Evolutionary conservation across 2,888 invertebrate species (phyloP), one percentile per base, ranked within the genome.

Genomic region (Buathra laborator): DNA sequence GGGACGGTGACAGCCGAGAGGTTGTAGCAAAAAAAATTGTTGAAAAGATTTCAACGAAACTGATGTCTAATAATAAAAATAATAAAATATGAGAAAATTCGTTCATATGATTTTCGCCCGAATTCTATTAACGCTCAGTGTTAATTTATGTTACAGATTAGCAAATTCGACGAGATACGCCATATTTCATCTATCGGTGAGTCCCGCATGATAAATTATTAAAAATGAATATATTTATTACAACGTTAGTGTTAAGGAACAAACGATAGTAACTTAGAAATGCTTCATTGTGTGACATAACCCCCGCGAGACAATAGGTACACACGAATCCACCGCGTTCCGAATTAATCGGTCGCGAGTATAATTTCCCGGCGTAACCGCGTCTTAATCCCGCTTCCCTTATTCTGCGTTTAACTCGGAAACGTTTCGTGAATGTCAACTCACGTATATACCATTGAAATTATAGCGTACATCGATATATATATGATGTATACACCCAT

Each of bases 331-430:
- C 29, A 16, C 32, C n/a, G n/a, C 48, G 43, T n/a, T 37, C 32
- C 37, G 68, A 62, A 43, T 83, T 68, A 83, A 78, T 83, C 62
- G 62, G 46, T 19, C 46, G 32, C 16, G 19, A 37, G 67, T 24
- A 74, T 74, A 74, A 78, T 66, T 79, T 53, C 51, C 32, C 44
- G 29, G 44, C 44, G 29, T 44, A 78, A 79, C 70, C 62, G 37
- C 46, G 46, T 53, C 79, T 75, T 64, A 64, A 79, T 44, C 53
- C 37, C 64, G 56, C 48, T 46, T 64, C 48, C 12, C 62, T 72
- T n/a, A n/a, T n/a, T 67, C 44, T 48, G 48, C 48, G 72, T 37
- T 56, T 19, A 68, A 59, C 64, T 62, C 24, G 44, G 24, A 68
- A 83, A 79, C 32, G 46, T 66, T 76, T 37, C 66, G 10, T 70